Percentiles rank a stretch among this genome's conserved stretches.
Conservation (phyloP, 2,888 invertebrate genomes). For the Parnassius smintheus region DNA sequence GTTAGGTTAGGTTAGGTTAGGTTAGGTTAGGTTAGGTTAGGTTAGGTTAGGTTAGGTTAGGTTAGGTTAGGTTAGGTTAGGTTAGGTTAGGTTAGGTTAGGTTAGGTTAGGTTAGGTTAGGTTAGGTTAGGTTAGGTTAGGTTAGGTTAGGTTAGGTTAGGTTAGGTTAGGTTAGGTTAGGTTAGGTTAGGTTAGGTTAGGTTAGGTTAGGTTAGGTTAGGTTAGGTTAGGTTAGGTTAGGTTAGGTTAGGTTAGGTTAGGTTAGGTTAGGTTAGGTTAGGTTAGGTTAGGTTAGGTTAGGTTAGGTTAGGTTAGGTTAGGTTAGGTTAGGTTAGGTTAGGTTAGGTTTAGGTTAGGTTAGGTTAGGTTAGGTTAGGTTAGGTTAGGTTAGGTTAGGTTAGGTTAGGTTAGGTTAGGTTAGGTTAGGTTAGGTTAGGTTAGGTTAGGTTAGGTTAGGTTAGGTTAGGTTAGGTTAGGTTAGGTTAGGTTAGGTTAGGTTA, state of each 20-base stretch:
- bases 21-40: too few relatives aligned
- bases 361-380: conserved; percentile 31
- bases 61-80: too few relatives aligned
- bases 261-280: conserved; percentile 30
- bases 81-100: too few relatives aligned
- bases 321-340: conserved; percentile 27
- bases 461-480: conserved; percentile 31
- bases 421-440: conserved; percentile 32
- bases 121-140: conserved; percentile 4
- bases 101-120: not conserved
- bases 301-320: conserved; percentile 20
- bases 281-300: conserved; percentile 6
- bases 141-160: conserved; percentile 3
- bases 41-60: too few relatives aligned
- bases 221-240: conserved; percentile 28
- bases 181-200: conserved; percentile 10
- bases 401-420: conserved; percentile 31
- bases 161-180: conserved; percentile 6
- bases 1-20: too few relatives aligned
- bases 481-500: conserved; percentile 28
- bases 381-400: conserved; percentile 31
- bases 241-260: conserved; percentile 31
- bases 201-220: conserved; percentile 12
- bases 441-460: conserved; percentile 32
- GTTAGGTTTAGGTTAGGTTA: conserved; percentile 31